Evolutionary conservation across 2,888 invertebrate genomes (phyloP).

Genomic region (Stegophylla sp.): DNA sequence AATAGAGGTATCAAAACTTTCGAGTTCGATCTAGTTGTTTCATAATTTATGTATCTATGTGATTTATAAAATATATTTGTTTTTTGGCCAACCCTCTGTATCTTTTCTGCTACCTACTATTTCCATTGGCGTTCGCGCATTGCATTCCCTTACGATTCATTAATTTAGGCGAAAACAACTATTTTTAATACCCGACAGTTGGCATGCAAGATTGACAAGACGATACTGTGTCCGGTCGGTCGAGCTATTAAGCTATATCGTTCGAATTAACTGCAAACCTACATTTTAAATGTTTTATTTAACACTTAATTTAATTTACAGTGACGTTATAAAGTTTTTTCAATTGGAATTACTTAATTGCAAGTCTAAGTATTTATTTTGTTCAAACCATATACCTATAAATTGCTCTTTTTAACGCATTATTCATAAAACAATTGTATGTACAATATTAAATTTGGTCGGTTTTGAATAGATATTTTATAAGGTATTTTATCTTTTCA

Average conservation of each 20-base stretch:
- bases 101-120: neutral
- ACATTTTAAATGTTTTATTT: neutral
- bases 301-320: neutral
- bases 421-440: no score
- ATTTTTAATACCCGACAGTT: conserved; percentile 46
- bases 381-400: no score
- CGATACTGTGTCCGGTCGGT: conserved; percentile 15
- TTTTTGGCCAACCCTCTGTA: conserved; percentile 23
- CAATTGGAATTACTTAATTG: no score
- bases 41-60: neutral
- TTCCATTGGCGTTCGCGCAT: conserved; percentile 27
- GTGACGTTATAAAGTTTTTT: neutral
- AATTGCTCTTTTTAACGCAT: no score
- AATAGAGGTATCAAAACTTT: neutral
- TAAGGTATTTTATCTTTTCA: no score
- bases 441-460: no score
- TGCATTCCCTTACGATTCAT: conserved; percentile 29
- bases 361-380: no score
- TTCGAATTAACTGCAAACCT: conserved; percentile 6
- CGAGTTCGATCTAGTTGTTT: neutral
- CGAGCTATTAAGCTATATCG: conserved; percentile 28
- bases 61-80: conserved; percentile 28
- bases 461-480: no score
- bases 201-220: conserved; percentile 46
- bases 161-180: conserved; percentile 50